Base-by-base conservation (phyloP, 2,888 invertebrate genomes). In the Mythimna pallens region DNA sequence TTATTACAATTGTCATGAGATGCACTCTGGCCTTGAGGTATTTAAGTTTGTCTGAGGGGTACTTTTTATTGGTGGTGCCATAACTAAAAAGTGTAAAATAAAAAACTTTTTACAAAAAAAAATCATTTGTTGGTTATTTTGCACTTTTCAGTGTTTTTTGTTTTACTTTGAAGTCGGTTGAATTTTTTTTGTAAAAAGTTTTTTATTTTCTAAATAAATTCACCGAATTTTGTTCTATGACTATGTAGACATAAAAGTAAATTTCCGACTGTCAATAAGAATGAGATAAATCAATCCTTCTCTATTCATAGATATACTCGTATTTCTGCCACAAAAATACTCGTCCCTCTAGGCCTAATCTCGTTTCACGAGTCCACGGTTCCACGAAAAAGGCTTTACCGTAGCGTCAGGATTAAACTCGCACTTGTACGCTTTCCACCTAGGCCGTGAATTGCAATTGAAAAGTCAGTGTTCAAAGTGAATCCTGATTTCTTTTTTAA, bases 321-420 rank as follows among this genome's bases (percentile, higher is more conserved):
- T 9, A 52, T 17, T 20, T 50, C 9, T 10, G 9, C 12, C 6
- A 34, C n/a, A 47, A 20, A 61, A 64, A 77, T 68, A 68, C 69
- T 64, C 22, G 30, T 67, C 55, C 55, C 59, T 50, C 6, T 63
- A 80, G 61, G 65, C 47, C 50, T 83, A 62, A 83, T 68, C 75
- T 80, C 54, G 47, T 83, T 80, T 80, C 79, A 80, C 80, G 65
- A 79, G 52, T 83, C 43, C 61, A 63, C 67, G 62, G 62, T 68
- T 68, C 65, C 20, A 65, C 67, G 66, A 62, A 80, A 83, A 80
- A 73, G 74, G 67, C 54, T 83, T 67, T 65, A 55, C 80, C 20
- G 75, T 65, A 40, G 67, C 74, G 59, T 65, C 54, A 73, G 84
- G 80, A 83, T 80, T 83, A 83, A 73, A 73, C 43, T 63, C 58